Evolutionary conservation across 2,888 invertebrate genomes (phyloP).

Genomic region (Ypsolopha scabrella): DNA sequence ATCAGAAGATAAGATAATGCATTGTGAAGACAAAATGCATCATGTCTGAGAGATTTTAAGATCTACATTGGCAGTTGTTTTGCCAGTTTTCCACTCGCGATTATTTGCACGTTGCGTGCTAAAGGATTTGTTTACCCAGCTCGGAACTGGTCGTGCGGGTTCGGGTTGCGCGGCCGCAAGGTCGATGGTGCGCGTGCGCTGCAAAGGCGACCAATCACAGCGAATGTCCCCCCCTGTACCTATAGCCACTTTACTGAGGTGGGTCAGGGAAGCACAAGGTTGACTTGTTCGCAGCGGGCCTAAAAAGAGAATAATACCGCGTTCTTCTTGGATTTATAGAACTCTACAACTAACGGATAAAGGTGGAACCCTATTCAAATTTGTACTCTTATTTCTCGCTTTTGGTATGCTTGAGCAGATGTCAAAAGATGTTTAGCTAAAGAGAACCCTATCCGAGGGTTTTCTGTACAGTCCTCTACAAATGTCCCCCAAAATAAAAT

Average conservation of each 20-base stretch:
- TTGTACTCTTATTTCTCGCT: too few relatives aligned
- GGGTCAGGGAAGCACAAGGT: neutral
- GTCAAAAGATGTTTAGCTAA: neutral
- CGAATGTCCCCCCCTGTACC: neutral
- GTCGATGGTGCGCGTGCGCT: slow-evolving; percentile 43
- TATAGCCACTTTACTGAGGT: neutral
- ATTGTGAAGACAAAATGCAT: too few relatives aligned
- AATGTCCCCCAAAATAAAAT: slow-evolving; percentile 29
- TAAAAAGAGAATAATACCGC: too few relatives aligned
- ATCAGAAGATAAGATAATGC: too few relatives aligned
- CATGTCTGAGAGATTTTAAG: too few relatives aligned
- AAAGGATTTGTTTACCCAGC: slow-evolving; percentile 3
- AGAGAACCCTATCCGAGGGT: slow-evolving; percentile 3
- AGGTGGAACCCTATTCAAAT: too few relatives aligned
- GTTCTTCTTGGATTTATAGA: too few relatives aligned
- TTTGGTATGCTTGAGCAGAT: too few relatives aligned
- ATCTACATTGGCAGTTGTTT: too few relatives aligned
- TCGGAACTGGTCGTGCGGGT: slow-evolving; percentile 46
- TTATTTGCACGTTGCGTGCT: slow-evolving; percentile 29
- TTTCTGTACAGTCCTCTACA: slow-evolving; percentile 27
- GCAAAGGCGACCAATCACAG: slow-evolving; percentile 24
- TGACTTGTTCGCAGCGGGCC: neutral
- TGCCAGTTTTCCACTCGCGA: neutral
- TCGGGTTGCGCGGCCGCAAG: slow-evolving; percentile 50
- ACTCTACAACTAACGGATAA: too few relatives aligned